Conservation (phyloP, 2,888 invertebrate species). For the Anticlea derivata region DNA sequence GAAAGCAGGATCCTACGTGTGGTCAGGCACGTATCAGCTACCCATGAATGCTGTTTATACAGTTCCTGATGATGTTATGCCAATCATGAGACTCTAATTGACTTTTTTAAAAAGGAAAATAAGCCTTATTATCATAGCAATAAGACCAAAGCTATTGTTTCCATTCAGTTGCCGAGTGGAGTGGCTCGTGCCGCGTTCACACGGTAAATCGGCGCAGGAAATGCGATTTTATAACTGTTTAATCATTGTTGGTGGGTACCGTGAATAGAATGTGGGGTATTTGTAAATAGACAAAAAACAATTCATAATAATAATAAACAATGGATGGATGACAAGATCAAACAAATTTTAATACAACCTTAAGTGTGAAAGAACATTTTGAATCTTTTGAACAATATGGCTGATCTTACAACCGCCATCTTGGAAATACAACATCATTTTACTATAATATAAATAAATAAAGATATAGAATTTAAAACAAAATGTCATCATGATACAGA, state of each 20-base stretch:
- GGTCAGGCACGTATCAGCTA: constrained; percentile 28
- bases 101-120: constrained; percentile 26
- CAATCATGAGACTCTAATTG: constrained; percentile 32
- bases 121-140: constrained; percentile 15
- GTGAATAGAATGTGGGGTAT: constrained; percentile 5
- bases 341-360: not conserved
- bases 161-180: constrained; percentile 1
- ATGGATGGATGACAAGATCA: not conserved
- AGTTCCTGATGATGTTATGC: constrained; percentile 31
- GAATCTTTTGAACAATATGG: too few species aligned
- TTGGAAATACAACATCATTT: too few species aligned
- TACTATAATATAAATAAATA: too few species aligned
- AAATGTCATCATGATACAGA: too few species aligned
- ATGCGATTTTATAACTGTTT: constrained; percentile 15
- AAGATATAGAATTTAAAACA: too few species aligned
- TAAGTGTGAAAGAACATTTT: too few species aligned
- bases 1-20: constrained; percentile 26
- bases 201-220: constrained; percentile 16
- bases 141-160: constrained; percentile 23
- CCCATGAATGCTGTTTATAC: constrained; percentile 31
- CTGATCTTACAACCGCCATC: too few species aligned
- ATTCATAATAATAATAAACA: too few species aligned
- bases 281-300: constrained; percentile 2
- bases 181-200: constrained; percentile 29
- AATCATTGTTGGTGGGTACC: not conserved